Evolutionary conservation across 2,888 invertebrate species (phyloP).

Genomic region (Ophion ventricosus): DNA sequence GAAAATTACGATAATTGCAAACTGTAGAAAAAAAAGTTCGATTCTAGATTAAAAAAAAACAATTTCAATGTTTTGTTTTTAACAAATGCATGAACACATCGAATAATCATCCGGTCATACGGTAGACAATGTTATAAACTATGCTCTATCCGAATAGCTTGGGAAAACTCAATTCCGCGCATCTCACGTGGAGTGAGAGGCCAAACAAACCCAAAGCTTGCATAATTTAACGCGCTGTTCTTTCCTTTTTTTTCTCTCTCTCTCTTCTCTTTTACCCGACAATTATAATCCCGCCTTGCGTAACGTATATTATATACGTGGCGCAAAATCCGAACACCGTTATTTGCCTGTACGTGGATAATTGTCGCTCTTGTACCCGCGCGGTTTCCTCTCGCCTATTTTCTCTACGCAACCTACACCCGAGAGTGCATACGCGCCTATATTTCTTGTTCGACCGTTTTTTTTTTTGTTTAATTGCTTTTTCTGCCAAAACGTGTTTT

Average conservation of each 20-base stretch:
- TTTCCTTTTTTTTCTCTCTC: neutral
- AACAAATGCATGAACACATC: neutral
- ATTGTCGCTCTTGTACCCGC: slow-evolving; percentile 39
- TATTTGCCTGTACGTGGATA: slow-evolving; percentile 38
- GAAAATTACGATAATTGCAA: no score
- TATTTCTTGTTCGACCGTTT: neutral
- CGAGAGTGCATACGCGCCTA: neutral
- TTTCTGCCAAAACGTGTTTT: neutral
- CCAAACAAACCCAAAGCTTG: neutral
- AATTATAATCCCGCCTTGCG: slow-evolving; percentile 35
- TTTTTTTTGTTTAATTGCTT: neutral
- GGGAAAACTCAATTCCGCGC: neutral
- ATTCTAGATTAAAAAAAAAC: no score
- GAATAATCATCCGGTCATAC: neutral
- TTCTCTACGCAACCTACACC: neutral
- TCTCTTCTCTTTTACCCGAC: slow-evolving; percentile 26
- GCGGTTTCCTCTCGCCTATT: neutral
- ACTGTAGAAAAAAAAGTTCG: no score
- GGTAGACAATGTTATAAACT: no score
- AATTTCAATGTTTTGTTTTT: neutral
- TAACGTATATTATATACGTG: slow-evolving; percentile 2
- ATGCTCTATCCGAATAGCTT: no score
- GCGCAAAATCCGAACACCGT: slow-evolving; percentile 31
- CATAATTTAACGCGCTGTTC: slow-evolving; percentile 14
- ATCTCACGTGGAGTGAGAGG: neutral